A percentile compares a stretch with the other conserved stretches of the same genome.
Evolutionary conservation across 2,888 invertebrate genomes (phyloP).

Genomic region (Iselma pallidipennis): DNA sequence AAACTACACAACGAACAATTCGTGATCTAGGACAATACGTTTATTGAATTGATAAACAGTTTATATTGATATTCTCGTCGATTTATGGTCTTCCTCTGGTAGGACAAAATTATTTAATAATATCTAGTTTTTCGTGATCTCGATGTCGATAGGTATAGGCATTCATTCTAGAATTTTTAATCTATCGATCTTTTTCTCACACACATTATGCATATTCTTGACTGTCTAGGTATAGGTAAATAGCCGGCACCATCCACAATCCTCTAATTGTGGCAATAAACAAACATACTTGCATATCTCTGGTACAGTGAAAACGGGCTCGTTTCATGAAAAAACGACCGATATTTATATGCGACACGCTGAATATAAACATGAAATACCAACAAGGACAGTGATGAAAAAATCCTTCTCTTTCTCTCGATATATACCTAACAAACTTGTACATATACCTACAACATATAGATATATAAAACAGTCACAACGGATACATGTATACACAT

Average conservation of each 20-base stretch:
- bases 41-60: neutral
- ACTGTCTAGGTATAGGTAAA: constrained; percentile 16
- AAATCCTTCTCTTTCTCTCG: constrained; percentile 41
- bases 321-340: constrained; percentile 37
- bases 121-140: neutral
- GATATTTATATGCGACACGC: constrained; percentile 55
- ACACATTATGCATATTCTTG: constrained; percentile 10
- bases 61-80: neutral
- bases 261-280: constrained; percentile 52
- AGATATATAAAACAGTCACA: neutral
- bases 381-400: constrained; percentile 54
- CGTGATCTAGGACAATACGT: constrained; percentile 28
- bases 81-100: too few species aligned
- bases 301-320: constrained; percentile 31
- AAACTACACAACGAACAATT: constrained; percentile 21
- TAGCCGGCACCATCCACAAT: constrained; percentile 33
- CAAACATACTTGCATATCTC: constrained; percentile 45
- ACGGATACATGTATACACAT: constrained; percentile 18
- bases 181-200: constrained; percentile 2
- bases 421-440: constrained; percentile 2
- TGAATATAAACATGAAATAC: constrained; percentile 58
- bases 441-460: too few species aligned
- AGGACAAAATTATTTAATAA: too few species aligned
- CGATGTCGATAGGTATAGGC: neutral
- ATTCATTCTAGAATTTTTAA: too few species aligned